A percentile compares a stretch with the other conserved stretches of the same genome.
Evolutionary conservation across 1,140 invertebrate genomes (phyloP).

Genomic region (Drosophila ananassae): DNA sequence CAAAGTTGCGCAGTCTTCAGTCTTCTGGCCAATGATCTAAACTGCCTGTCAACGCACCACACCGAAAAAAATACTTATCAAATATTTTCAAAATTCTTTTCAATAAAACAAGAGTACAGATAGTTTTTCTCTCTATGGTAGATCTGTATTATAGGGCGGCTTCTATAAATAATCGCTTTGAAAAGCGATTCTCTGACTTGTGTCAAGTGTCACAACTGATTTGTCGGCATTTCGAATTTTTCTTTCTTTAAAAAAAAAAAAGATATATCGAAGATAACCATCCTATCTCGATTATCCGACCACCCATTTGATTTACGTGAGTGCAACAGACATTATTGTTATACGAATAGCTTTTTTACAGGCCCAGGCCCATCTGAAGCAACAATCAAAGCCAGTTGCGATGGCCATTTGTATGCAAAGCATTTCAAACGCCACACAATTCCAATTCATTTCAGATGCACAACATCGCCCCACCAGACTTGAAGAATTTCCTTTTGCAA

Average conservation of each 20-base stretch:
- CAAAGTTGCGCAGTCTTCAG: slow-evolving; percentile 67
- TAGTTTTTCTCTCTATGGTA: too few species aligned
- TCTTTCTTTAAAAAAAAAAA: slow-evolving; percentile 1
- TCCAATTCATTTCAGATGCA: slow-evolving; percentile 53
- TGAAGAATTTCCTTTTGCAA: slow-evolving; percentile 47
- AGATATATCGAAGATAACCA: neutral
- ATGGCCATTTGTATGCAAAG: slow-evolving; percentile 67
- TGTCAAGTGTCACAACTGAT: slow-evolving; percentile 59
- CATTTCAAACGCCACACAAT: slow-evolving; percentile 60
- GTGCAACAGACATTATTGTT: slow-evolving; percentile 27
- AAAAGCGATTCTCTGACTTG: slow-evolving; percentile 37
- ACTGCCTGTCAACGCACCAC: slow-evolving; percentile 59
- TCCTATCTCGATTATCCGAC: slow-evolving; percentile 8
- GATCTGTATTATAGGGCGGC: neutral
- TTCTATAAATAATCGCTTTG: slow-evolving; percentile 26
- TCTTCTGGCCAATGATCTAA: slow-evolving; percentile 74
- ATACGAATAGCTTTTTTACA: slow-evolving; percentile 27
- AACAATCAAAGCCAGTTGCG: slow-evolving; percentile 31
- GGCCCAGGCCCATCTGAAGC: slow-evolving; percentile 26
- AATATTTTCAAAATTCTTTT: neutral
- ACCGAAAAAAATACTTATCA: neutral
- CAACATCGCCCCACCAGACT: slow-evolving; percentile 1
- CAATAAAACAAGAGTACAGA: too few species aligned
- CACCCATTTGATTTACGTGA: slow-evolving; percentile 37
- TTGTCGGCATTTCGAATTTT: slow-evolving; percentile 28